Base-by-base conservation (phyloP, 1,140 invertebrate species). In the Tetragonula clypearis region DNA sequence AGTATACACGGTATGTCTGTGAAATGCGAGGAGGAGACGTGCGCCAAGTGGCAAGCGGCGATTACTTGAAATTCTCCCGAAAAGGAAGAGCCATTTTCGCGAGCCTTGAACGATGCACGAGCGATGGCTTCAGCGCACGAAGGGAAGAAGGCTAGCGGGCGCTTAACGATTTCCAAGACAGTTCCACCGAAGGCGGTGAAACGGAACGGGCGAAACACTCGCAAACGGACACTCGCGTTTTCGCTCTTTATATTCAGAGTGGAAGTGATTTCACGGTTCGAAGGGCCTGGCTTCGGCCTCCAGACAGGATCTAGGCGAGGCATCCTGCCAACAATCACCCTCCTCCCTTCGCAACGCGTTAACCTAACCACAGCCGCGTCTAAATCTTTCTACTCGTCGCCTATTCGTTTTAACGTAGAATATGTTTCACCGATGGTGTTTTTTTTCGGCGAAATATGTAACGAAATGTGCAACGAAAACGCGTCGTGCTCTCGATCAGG, bases 291-390 rank as follows among this genome's bases (percentile, higher is more conserved):
- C 85, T 77, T 86, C 86, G 91, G 75, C 80, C 86, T 86, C 87
- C 91, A 92, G 91, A 93, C 93, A 94, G 93, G 93, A 94, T 94
- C 92, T 94, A 93, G 94, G 94, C 88, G 94, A 94, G 93, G 93
- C 93, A 93, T 93, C 93, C 93, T 94, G 92, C 88, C 87, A 74
- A 11, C 66, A 49, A 74, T 53, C 69, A 30, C 82, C 41, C 41
- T 62, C 76, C 23, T 84, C 79, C 41, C n/a, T 82, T 53, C 56
- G 21, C 68, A 12, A 79, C 58, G 56, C 66, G 62, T 84, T 30
- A 30, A 30, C 30, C 2, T 58, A 65, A 75, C 73, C 82, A 21
- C 66, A 68, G 1, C 17, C 8, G 30, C 19, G 9, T 68, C 30
- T 68, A 35, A 35, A 35, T 68, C 66, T 68, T 19, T 68, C 30